Percentiles rank a stretch among this genome's conserved stretches.
phyloP scores from a whole-genome alignment of 92 coral and sea anemone genomes.

The Epizoanthus rinbou region DNA sequence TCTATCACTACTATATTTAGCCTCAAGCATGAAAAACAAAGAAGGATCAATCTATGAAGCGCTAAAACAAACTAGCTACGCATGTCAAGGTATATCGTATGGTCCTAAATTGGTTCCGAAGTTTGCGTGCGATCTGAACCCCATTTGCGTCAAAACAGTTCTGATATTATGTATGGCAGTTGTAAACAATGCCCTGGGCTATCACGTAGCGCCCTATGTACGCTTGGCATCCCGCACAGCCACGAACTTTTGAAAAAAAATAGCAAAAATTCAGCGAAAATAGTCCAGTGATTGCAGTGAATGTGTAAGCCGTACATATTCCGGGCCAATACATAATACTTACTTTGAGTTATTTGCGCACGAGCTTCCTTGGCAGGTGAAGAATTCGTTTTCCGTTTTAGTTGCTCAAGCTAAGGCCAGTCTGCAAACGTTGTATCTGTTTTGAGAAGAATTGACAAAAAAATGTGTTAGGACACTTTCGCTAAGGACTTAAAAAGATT shows the following conservation, averaged over 20 bases:
- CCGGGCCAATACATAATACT: background rate
- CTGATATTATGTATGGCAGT: background rate
- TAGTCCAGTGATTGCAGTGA: background rate
- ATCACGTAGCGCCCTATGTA: background rate
- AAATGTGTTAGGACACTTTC: background rate
- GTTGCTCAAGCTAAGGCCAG: background rate
- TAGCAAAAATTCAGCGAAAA: background rate
- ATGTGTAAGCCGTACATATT: background rate
- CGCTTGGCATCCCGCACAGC: no score
- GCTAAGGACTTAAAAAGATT: background rate
- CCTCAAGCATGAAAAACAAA: no score
- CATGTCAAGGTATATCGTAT: no score
- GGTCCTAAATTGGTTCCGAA: no score
- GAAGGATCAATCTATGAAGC: no score
- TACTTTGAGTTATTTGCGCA: background rate
- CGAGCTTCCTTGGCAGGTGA: background rate
- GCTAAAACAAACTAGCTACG: no score
- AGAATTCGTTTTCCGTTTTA: conserved; percentile 1
- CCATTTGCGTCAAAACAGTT: background rate
- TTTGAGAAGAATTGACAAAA: background rate
- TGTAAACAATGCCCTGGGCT: conserved; percentile 34
- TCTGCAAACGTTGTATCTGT: conserved; percentile 27
- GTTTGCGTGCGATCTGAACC: no score
- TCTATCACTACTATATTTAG: background rate
- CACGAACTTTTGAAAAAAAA: background rate